These are phyloP conservation scores for Phaedon cochleariae DNA, from an alignment of 2,888 invertebrate genomes.

Conservation along the genomic window DNA sequence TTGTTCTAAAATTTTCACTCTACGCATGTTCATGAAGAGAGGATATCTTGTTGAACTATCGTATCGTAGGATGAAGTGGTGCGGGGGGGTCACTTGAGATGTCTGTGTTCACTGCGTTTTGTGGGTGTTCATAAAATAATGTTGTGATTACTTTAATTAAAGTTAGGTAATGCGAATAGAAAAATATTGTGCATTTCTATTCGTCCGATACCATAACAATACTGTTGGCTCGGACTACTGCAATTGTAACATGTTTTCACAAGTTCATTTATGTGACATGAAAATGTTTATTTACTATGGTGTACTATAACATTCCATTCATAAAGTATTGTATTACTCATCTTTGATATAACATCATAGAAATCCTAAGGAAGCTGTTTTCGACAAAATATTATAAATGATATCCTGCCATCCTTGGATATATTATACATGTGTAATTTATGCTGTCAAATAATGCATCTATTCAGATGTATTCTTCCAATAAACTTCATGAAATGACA, in stretches of 20 bases:
- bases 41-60: too few species aligned
- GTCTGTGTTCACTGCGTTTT: conserved; percentile 56
- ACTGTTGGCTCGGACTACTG: neutral
- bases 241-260: conserved; percentile 38
- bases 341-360: conserved; percentile 35
- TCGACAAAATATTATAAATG: conserved; percentile 24
- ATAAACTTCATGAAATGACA: conserved; percentile 30
- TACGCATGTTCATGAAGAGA: too few species aligned
- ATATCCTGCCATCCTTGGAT: conserved; percentile 23
- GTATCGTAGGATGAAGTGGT: conserved; percentile 30
- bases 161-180: conserved; percentile 50
- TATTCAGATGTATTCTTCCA: conserved; percentile 30
- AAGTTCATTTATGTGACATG: conserved; percentile 48
- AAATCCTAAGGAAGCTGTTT: conserved; percentile 32
- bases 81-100: conserved; percentile 47
- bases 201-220: neutral
- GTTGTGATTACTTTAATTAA: conserved; percentile 55
- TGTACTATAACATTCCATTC: conserved; percentile 58
- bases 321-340: conserved; percentile 54
- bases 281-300: conserved; percentile 61
- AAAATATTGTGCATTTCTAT: conserved; percentile 19
- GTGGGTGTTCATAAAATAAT: conserved; percentile 57
- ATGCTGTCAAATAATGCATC: conserved; percentile 22
- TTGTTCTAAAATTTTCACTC: too few species aligned
- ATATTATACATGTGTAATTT: conserved; percentile 22